phyloP scores from a whole-genome alignment of 1,140 invertebrate species.

The Homalodisca vitripennis region DNA sequence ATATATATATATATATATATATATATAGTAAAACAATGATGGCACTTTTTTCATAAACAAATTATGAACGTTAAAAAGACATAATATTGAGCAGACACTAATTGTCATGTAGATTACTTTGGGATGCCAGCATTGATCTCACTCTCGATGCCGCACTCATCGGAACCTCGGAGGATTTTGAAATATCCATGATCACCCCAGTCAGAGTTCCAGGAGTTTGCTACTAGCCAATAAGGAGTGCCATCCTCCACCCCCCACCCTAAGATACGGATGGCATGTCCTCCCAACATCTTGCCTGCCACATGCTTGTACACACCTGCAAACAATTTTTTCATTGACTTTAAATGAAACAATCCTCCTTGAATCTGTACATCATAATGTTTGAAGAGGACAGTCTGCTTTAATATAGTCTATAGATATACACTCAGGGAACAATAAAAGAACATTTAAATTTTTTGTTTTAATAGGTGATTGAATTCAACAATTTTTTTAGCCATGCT shows the following conservation, averaged over 20 bases:
- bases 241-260: conserved; percentile 62
- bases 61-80: no score
- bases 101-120: no score
- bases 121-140: conserved; percentile 76
- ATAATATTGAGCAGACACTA: no score
- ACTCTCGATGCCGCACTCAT: conserved; percentile 65
- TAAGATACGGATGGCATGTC: conserved; percentile 87
- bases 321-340: no score
- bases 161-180: conserved; percentile 81
- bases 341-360: not conserved
- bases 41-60: no score
- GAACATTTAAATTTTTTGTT: no score
- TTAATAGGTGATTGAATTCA: no score
- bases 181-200: conserved; percentile 88
- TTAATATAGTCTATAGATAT: not conserved
- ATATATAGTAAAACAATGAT: no score
- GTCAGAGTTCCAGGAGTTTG: conserved; percentile 91
- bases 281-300: conserved; percentile 70
- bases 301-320: conserved; percentile 83
- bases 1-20: no score
- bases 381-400: not conserved
- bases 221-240: conserved; percentile 84
- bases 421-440: not conserved
- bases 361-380: not conserved
- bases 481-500: no score